A percentile compares a stretch with the other conserved stretches of the same genome.
Evolutionary conservation across 2,797 vertebrate genomes (phyloP).

Genomic region (Myotis planiceps): DNA sequence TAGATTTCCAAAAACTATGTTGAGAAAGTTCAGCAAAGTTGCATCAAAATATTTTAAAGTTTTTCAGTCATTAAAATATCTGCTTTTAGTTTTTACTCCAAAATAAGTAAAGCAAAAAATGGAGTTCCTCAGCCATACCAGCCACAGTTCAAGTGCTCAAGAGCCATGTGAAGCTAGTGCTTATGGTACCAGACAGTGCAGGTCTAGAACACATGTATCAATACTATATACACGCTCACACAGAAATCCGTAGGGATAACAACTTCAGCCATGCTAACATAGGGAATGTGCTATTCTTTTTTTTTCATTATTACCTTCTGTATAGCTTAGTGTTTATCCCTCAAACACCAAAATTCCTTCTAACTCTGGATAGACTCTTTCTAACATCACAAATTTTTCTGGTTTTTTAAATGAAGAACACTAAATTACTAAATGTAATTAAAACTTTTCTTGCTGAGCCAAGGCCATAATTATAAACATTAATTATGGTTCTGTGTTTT

Average conservation of each 20-base stretch:
- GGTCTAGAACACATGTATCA: neutral
- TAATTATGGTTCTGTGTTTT: neutral
- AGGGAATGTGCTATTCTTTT: neutral
- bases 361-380: neutral
- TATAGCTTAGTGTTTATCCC: neutral
- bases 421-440: neutral
- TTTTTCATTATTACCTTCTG: neutral
- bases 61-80: neutral
- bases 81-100: neutral
- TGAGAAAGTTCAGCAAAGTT: slow-evolving; percentile 11
- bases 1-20: slow-evolving; percentile 13
- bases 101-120: neutral
- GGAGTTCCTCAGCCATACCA: neutral
- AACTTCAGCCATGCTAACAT: neutral
- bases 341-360: neutral
- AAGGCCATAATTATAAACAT: neutral
- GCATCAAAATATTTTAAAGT: neutral
- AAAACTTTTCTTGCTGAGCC: neutral
- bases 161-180: neutral
- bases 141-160: neutral
- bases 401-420: slow-evolving; percentile 9
- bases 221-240: neutral
- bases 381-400: neutral
- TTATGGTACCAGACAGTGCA: neutral
- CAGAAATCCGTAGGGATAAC: neutral